These are phyloP conservation scores for Drosophila melanocephala DNA, from an alignment of 2,888 invertebrate genomes.

Conservation along the genomic window DNA sequence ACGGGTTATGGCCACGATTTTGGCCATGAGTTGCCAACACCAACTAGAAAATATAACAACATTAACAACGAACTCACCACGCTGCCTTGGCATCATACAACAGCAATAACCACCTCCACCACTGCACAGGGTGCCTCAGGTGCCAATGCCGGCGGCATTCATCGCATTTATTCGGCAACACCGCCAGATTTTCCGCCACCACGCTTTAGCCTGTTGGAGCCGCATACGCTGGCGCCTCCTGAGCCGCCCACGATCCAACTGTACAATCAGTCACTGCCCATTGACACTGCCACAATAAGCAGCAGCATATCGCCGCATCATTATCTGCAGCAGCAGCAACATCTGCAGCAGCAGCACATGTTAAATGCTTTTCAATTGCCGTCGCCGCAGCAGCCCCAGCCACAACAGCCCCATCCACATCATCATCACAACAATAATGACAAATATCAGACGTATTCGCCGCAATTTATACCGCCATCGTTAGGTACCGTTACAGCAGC, in stretches of 20 bases:
- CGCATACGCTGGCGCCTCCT: conserved; percentile 74
- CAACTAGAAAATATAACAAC: conserved; percentile 51
- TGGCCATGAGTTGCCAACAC: conserved; percentile 47
- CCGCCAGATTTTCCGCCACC: conserved; percentile 82
- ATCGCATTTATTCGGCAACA: conserved; percentile 68
- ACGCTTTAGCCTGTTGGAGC: conserved; percentile 67
- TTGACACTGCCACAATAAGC: conserved; percentile 58
- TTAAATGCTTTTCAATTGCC: conserved; percentile 65
- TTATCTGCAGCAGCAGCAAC: conserved; percentile 39
- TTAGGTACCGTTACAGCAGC: conserved; percentile 48
- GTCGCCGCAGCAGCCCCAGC: conserved; percentile 48
- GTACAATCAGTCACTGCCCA: conserved; percentile 66
- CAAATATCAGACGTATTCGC: conserved; percentile 71
- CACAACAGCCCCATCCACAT: conserved; percentile 16
- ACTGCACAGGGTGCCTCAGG: conserved; percentile 5
- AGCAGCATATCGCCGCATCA: conserved; percentile 25
- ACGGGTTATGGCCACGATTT: conserved; percentile 47
- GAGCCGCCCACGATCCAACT: conserved; percentile 70
- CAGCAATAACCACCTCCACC: conserved; percentile 12
- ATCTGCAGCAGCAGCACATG: conserved; percentile 60
- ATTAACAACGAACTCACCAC: conserved; percentile 63
- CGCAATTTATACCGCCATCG: conserved; percentile 63
- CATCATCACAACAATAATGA: conserved; percentile 51
- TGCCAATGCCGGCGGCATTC: conserved; percentile 29
- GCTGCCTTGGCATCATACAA: conserved; percentile 68